phyloP scores from a whole-genome alignment of 92 coral and sea anemone genomes.

The Zoanthus gigantus region DNA sequence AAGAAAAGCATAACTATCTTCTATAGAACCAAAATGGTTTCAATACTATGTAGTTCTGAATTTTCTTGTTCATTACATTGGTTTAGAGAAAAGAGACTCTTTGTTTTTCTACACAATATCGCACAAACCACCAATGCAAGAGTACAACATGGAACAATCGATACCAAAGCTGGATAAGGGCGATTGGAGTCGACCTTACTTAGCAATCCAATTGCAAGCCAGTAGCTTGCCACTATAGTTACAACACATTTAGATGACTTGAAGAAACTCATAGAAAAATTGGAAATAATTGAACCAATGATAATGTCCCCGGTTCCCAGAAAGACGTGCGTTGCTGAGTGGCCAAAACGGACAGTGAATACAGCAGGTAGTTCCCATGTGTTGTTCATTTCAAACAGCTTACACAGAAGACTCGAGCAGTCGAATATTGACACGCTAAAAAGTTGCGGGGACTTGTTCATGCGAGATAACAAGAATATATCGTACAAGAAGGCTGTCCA shows the following conservation, averaged over 20 bases:
- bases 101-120: slow-evolving; percentile 79
- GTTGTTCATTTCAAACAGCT: slow-evolving; percentile 91
- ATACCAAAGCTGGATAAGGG: slow-evolving; percentile 91
- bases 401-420: slow-evolving; percentile 84
- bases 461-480: slow-evolving; percentile 85
- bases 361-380: slow-evolving; percentile 96
- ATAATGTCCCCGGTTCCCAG: slow-evolving; percentile 96
- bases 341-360: slow-evolving; percentile 92
- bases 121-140: slow-evolving; percentile 86
- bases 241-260: slow-evolving; percentile 87
- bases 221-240: slow-evolving; percentile 84
- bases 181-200: slow-evolving; percentile 88
- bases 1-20: background rate
- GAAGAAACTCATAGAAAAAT: slow-evolving; percentile 92
- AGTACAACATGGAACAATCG: slow-evolving; percentile 93
- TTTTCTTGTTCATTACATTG: slow-evolving; percentile 33
- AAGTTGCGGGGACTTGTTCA: slow-evolving; percentile 78
- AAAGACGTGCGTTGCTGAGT: slow-evolving; percentile 84
- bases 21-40: slow-evolving; percentile 68
- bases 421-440: slow-evolving; percentile 83
- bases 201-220: slow-evolving; percentile 81
- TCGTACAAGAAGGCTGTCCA: slow-evolving; percentile 98
- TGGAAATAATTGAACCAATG: slow-evolving; percentile 90
- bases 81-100: slow-evolving; percentile 83
- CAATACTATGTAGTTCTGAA: slow-evolving; percentile 33